A percentile compares a stretch with the other conserved stretches of the same genome.
Evolutionary conservation across 1,140 invertebrate species (phyloP).

Genomic region (Drosophila bocki): DNA sequence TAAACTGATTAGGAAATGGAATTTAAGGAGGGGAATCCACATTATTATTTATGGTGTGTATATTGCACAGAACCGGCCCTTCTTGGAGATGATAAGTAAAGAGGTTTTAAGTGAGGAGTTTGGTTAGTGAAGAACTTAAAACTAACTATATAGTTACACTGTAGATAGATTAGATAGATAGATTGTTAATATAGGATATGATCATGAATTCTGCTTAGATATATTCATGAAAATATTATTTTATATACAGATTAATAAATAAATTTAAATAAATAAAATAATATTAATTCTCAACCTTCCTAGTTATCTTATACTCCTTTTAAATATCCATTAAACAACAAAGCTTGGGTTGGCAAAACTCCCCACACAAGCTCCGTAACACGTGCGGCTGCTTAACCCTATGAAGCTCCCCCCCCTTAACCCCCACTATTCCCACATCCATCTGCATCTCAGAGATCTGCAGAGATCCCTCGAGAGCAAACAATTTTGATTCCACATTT

Average conservation of each 20-base stretch:
- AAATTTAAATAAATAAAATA: no score
- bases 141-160: no score
- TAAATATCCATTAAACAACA: conserved; percentile 26
- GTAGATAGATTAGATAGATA: no score
- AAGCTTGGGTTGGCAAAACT: conserved; percentile 49
- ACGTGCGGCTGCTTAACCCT: conserved; percentile 69
- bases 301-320: neutral
- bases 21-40: neutral
- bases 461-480: conserved; percentile 39
- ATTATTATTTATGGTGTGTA: conserved; percentile 11
- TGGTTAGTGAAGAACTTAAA: neutral
- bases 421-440: conserved; percentile 6
- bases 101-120: neutral
- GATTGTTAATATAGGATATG: no score
- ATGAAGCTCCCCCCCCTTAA: neutral
- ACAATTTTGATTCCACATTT: conserved; percentile 71
- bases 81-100: neutral
- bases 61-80: conserved; percentile 1
- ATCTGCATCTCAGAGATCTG: conserved; percentile 16
- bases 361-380: conserved; percentile 25
- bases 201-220: neutral
- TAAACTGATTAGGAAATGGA: conserved; percentile 7
- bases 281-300: neutral
- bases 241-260: neutral
- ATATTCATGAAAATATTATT: neutral